Evolutionary conservation across 2,888 invertebrate genomes (phyloP).

Genomic region (Sinopyrophorus schimmeli): DNA sequence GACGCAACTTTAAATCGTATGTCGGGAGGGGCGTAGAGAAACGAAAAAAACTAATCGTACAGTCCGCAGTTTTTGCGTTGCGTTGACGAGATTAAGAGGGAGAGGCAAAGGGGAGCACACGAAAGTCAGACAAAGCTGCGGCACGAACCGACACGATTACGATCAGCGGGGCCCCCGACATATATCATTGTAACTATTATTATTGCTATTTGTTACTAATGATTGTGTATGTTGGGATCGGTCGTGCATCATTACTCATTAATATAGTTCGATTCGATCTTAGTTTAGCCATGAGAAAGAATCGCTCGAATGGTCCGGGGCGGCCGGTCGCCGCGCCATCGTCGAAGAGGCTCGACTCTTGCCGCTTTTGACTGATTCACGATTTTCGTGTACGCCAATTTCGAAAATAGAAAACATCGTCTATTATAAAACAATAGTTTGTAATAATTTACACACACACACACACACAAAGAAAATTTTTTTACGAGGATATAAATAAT

Average conservation of each 20-base stretch:
- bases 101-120: slow-evolving; percentile 28
- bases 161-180: slow-evolving; percentile 52
- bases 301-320: slow-evolving; percentile 31
- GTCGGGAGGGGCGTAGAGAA: too few relatives aligned
- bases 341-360: too few relatives aligned
- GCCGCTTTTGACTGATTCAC: slow-evolving; percentile 27
- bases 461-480: too few relatives aligned
- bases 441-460: too few relatives aligned
- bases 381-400: slow-evolving; percentile 27
- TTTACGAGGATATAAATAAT: too few relatives aligned
- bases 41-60: slow-evolving; percentile 2
- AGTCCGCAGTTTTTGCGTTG: slow-evolving; percentile 22
- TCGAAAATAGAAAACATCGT: slow-evolving; percentile 22
- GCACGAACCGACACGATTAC: slow-evolving; percentile 49
- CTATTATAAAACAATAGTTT: too few relatives aligned
- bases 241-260: slow-evolving; percentile 58
- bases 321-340: slow-evolving; percentile 22
- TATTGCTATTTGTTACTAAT: slow-evolving; percentile 58
- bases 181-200: slow-evolving; percentile 57
- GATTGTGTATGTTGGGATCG: slow-evolving; percentile 57
- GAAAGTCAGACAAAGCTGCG: slow-evolving; percentile 28
- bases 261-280: slow-evolving; percentile 57
- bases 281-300: slow-evolving; percentile 51
- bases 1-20: too few relatives aligned
- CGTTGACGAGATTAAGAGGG: slow-evolving; percentile 33